Percentiles rank a stretch among this genome's conserved stretches.
Conservation (phyloP, 2,888 invertebrate species). For the Teleiodes luculella region DNA sequence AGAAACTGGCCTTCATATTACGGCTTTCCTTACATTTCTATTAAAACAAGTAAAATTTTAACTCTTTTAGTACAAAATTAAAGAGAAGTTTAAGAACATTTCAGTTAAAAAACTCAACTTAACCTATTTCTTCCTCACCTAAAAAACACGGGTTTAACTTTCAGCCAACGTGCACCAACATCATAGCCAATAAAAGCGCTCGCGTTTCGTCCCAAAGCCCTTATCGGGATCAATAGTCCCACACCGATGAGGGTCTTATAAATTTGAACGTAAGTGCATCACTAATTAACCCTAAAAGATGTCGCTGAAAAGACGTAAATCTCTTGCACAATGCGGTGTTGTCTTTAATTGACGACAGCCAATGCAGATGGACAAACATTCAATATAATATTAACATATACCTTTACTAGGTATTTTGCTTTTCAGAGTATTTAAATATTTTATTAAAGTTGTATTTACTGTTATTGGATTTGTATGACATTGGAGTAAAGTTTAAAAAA, state of each 20-base stretch:
- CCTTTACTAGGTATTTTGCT: not conserved
- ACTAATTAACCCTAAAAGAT: slow-evolving; percentile 71
- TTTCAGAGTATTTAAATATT: no score
- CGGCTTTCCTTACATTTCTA: no score
- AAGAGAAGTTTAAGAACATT: no score
- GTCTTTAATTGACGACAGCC: slow-evolving; percentile 50
- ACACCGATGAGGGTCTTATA: slow-evolving; percentile 47
- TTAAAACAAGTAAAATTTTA: no score
- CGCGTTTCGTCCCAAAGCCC: slow-evolving; percentile 36
- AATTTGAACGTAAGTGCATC: slow-evolving; percentile 52
- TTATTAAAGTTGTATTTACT: no score
- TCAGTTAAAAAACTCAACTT: no score
- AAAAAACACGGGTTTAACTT: not conserved
- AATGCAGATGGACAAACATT: slow-evolving; percentile 17
- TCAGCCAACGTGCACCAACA: not conserved
- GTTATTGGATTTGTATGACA: no score
- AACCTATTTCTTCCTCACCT: no score
- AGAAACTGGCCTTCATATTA: no score
- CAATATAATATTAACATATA: slow-evolving; percentile 16
- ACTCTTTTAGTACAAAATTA: no score
- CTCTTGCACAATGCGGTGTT: slow-evolving; percentile 49
- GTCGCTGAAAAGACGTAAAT: slow-evolving; percentile 53
- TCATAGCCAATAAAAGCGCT: slow-evolving; percentile 6
- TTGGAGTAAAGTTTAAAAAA: no score
- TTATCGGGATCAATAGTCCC: slow-evolving; percentile 58